These are phyloP conservation scores for Argyrosomus regius DNA, from an alignment of 2,797 vertebrate genomes.

Conservation along the genomic window DNA sequence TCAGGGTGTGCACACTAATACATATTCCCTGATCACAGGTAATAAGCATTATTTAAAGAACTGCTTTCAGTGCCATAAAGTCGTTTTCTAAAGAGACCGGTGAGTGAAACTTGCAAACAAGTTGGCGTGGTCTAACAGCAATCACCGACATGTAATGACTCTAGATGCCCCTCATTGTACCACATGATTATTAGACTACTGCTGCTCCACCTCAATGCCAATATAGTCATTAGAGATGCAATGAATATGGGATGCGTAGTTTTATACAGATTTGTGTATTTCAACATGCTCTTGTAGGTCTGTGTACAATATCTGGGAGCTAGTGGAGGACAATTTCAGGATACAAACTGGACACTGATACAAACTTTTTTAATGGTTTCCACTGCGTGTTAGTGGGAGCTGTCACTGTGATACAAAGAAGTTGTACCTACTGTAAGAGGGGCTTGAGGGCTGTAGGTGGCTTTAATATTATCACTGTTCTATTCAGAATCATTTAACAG, in stretches of 20 bases:
- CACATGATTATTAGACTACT: neutral
- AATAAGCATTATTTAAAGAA: neutral
- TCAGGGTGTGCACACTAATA: neutral
- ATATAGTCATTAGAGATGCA: neutral
- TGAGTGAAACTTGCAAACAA: neutral
- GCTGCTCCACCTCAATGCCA: neutral
- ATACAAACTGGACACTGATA: neutral
- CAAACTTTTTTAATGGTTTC: neutral
- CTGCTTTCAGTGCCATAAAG: neutral
- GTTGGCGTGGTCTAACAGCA: neutral
- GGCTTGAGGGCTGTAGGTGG: neutral
- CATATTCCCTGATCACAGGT: neutral
- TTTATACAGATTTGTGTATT: neutral
- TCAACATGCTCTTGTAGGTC: conserved; percentile 20
- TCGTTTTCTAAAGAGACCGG: neutral
- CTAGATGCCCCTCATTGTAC: neutral
- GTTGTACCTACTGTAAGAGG: neutral
- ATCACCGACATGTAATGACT: too few species aligned
- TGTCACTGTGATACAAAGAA: neutral
- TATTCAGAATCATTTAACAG: neutral
- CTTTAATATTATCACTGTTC: conserved; percentile 14
- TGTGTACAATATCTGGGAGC: neutral
- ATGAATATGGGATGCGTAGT: neutral
- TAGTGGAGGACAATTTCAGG: neutral
- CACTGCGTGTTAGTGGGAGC: neutral